Conservation (phyloP, 2,797 vertebrate species). For the Silurus lanzhouensis region DNA sequence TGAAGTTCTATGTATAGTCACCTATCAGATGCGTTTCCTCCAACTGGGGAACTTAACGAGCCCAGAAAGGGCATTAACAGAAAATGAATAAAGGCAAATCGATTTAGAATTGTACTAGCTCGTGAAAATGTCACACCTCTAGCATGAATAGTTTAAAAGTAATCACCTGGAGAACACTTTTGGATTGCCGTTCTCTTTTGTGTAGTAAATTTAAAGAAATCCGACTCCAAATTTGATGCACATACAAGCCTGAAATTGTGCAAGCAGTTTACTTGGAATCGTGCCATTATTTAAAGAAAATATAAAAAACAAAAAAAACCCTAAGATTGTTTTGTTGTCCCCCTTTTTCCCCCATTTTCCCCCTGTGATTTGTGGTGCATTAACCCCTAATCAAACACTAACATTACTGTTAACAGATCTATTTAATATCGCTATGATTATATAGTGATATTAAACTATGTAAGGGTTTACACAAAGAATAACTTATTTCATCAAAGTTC, state of each 20-base stretch:
- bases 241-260: not conserved
- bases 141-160: not conserved
- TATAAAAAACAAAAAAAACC: no score
- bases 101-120: not conserved
- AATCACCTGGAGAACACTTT: not conserved
- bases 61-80: not conserved
- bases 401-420: not conserved
- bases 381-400: not conserved
- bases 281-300: not conserved
- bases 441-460: no score
- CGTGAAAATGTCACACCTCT: not conserved
- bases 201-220: not conserved
- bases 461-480: no score
- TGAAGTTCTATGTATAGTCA: not conserved
- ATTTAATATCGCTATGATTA: not conserved
- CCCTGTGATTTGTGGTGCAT: not conserved
- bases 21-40: not conserved
- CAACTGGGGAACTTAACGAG: not conserved
- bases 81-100: no score
- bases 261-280: not conserved
- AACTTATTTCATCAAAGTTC: not conserved
- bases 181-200: no score
- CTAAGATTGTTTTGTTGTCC: not conserved
- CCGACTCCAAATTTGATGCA: not conserved
- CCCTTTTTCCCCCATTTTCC: not conserved